Percentiles rank a stretch among this genome's conserved stretches.
These are phyloP conservation scores for Crossocerus cetratus DNA, from an alignment of 2,888 invertebrate genomes.

Conservation along the genomic window DNA sequence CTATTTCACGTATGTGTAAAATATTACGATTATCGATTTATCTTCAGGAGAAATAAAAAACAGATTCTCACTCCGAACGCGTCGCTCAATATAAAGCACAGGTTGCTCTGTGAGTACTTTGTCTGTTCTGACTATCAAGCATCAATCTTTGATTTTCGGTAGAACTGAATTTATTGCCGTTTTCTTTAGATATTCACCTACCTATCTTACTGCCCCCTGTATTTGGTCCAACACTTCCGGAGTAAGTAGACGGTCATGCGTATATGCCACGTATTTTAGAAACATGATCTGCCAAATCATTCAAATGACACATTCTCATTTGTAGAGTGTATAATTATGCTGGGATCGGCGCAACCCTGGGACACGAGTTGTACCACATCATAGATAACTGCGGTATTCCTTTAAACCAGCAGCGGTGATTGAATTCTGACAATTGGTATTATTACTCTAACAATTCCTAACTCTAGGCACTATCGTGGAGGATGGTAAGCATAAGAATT, in stretches of 20 bases:
- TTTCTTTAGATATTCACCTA: background rate
- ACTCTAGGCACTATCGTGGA: background rate
- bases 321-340: background rate
- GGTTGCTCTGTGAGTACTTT: background rate
- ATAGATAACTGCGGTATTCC: too few relatives aligned
- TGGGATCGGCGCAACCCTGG: too few relatives aligned
- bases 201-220: background rate
- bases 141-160: background rate
- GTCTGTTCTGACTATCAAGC: background rate
- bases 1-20: background rate
- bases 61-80: background rate
- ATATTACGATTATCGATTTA: background rate
- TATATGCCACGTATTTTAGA: too few relatives aligned
- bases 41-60: background rate
- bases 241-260: too few relatives aligned
- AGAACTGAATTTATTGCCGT: background rate
- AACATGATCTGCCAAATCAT: too few relatives aligned
- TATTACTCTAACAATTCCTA: too few relatives aligned
- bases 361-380: too few relatives aligned
- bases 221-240: too few relatives aligned
- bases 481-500: background rate
- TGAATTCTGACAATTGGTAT: too few relatives aligned
- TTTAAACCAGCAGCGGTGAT: background rate
- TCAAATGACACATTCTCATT: background rate
- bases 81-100: background rate